Base-by-base conservation (phyloP, 64 coral and sea anemone species). In the Pocillopora damicornis region DNA sequence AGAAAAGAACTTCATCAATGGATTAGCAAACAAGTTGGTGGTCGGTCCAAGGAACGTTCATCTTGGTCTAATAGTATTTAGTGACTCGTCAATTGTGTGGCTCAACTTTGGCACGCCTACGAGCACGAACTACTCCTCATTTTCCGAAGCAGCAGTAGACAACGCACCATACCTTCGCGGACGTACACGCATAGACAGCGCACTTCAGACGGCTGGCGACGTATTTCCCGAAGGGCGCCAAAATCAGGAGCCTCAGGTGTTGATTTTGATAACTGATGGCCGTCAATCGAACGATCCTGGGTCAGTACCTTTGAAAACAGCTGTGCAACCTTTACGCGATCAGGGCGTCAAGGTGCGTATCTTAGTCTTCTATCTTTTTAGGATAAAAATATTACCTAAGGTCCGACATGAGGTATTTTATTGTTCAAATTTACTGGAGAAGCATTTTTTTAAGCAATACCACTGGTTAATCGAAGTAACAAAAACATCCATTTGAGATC, bases 211-310 rank as follows among this genome's bases (percentile, higher is more conserved):
- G 10, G 61, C 73, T 30, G 79, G 87, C 11, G 42, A 37, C 37
- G 23, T 89, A 14, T 88, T 93, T 72, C 60, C 58, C 57, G 79
- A 60, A n/a, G 87, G 91, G 5, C 91, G 91, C 17, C 60, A 75
- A 57, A 68, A 23, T 58, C 1, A 1, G 56, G 80, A 78, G 13
- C 78, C 79, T 61, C 88, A 88, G 66, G 73, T 93, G 4, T 78
- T 93, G 3, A 57, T 93, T 0, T 88, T 93, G 20, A 75, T 93
- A 61, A 93, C 87, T 13, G 91, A 89, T 58, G 91, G 91, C 35
- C 87, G 91, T 75, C 91, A 93, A 18, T 89, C 79, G 0, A 77
- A 88, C 57, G 91, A 89, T 60, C 86, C 79, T 60, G 87, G 91
- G 7, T 22, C 78, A 9, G 58, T 68, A 36, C 37, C 69, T 8